These are phyloP conservation scores for Leptosomus discolor DNA, from an alignment of 2,113 vertebrate genomes.

Conservation along the genomic window DNA sequence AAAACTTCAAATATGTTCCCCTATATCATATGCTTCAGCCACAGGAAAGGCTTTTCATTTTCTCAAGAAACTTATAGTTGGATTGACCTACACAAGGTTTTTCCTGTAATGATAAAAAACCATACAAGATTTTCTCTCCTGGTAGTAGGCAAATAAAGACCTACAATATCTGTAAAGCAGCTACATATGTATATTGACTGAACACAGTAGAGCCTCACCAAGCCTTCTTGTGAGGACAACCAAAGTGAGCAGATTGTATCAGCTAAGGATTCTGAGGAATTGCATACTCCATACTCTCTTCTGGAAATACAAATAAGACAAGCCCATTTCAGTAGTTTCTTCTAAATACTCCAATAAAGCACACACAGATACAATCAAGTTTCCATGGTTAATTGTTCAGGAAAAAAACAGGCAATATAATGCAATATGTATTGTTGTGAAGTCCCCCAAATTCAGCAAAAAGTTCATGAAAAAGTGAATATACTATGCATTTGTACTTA, in stretches of 20 bases:
- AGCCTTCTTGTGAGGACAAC: background rate
- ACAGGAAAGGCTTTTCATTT: background rate
- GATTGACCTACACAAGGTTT: background rate
- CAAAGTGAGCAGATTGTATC: background rate
- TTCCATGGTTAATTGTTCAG: background rate
- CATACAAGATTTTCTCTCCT: too few species aligned
- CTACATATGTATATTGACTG: background rate
- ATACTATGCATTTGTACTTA: background rate
- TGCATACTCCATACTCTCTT: rapidly evolving
- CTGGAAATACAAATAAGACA: background rate
- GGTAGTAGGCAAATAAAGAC: background rate
- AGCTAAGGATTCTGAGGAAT: background rate
- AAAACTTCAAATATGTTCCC: background rate
- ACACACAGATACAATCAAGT: background rate
- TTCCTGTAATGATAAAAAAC: background rate
- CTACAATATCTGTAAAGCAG: background rate
- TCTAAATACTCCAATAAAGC: background rate
- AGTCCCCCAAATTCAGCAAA: background rate
- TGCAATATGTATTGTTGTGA: background rate
- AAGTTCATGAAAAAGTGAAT: background rate
- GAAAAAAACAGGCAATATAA: background rate
- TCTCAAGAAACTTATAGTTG: background rate
- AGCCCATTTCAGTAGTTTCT: background rate
- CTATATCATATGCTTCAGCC: background rate
- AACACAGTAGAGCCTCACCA: background rate